Percentiles rank a stretch among this genome's conserved stretches.
Evolutionary conservation across 2,113 vertebrate genomes (phyloP).

Genomic region (Chinchilla lanigera): DNA sequence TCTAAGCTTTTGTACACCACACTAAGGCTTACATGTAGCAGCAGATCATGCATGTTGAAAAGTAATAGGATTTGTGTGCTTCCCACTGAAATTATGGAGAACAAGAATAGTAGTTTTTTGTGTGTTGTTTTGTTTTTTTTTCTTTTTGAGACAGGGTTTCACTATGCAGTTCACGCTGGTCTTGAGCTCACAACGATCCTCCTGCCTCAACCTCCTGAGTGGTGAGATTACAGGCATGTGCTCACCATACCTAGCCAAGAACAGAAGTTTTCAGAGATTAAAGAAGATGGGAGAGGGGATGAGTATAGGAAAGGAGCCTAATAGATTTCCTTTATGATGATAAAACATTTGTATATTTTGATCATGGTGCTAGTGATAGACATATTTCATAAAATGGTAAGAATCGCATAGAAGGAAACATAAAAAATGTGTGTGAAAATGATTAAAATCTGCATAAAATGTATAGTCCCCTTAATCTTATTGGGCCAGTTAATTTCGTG

Average conservation of each 20-base stretch:
- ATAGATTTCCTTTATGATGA: background rate
- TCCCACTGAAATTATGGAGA: background rate
- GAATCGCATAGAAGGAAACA: background rate
- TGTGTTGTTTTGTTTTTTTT: no score
- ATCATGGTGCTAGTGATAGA: background rate
- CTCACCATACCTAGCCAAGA: background rate
- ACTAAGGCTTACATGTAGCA: background rate
- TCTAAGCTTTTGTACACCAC: background rate
- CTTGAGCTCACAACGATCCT: no score
- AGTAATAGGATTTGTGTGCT: background rate
- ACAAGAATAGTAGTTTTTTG: background rate
- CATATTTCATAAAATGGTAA: background rate
- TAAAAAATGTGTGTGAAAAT: background rate
- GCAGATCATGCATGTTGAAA: background rate
- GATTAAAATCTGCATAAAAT: background rate
- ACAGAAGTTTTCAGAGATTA: background rate
- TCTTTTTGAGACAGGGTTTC: no score
- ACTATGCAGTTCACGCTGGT: no score
- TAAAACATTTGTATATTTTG: background rate
- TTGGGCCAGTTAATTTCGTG: background rate
- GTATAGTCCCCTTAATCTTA: no score
- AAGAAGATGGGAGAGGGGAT: background rate
- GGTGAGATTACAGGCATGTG: no score
- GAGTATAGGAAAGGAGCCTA: background rate
- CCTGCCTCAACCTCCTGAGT: no score